Evolutionary conservation across 1,140 invertebrate species (phyloP).

Genomic region (Drosophila nebulosa): DNA sequence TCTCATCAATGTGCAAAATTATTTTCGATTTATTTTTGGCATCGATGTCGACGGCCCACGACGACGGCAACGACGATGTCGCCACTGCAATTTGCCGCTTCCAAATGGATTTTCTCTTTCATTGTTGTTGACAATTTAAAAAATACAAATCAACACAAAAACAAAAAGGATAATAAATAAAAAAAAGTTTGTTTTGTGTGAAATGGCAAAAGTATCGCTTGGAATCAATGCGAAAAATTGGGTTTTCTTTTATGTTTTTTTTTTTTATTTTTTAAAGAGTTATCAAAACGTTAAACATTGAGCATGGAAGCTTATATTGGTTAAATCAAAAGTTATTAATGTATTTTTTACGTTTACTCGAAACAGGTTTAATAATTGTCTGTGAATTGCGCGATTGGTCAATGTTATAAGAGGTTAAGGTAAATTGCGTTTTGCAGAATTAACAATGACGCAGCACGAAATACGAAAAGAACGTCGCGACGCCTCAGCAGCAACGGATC

Average conservation of each 20-base stretch:
- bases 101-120: background rate
- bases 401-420: too few species aligned
- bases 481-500: too few species aligned
- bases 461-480: too few species aligned
- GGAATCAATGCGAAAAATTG: background rate
- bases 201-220: background rate
- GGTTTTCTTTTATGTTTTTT: too few species aligned
- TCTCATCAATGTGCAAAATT: constrained; percentile 23
- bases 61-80: background rate
- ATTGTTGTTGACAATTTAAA: background rate
- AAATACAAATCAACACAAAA: background rate
- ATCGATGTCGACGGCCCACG: background rate
- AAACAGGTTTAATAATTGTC: background rate
- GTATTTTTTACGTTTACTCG: background rate
- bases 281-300: background rate
- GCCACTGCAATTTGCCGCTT: constrained; percentile 1
- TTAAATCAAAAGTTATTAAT: background rate
- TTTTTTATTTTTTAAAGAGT: background rate
- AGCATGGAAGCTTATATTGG: background rate
- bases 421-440: too few species aligned
- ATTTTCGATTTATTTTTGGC: constrained; percentile 26
- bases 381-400: too few species aligned
- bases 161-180: background rate
- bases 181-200: background rate
- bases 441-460: too few species aligned